Evolutionary conservation across 2,113 vertebrate species (phyloP).

Genomic region (Leptobrachium leishanense): DNA sequence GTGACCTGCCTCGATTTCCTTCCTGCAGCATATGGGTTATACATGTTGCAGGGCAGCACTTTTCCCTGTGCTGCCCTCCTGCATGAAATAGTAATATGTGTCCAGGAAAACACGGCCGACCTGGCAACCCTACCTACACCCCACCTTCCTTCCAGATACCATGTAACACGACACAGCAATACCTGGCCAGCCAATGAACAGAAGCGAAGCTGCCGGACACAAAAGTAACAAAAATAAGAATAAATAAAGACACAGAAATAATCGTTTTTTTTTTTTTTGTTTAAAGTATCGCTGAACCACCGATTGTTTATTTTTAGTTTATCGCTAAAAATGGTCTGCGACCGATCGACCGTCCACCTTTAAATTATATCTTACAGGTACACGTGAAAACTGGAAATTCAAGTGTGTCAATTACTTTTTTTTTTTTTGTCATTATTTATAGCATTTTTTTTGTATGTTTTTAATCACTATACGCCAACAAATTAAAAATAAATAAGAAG

Average conservation of each 20-base stretch:
- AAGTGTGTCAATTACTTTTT: slow-evolving; percentile 88
- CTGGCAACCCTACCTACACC: too few species aligned
- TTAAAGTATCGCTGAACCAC: slow-evolving; percentile 45
- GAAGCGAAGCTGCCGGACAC: too few species aligned
- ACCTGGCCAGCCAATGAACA: too few species aligned
- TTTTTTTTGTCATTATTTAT: slow-evolving; percentile 86
- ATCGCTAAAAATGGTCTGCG: slow-evolving; percentile 73
- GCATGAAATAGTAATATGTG: too few species aligned
- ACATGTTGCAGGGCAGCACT: too few species aligned
- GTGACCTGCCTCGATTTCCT: too few species aligned
- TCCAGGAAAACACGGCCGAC: too few species aligned
- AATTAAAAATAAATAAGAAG: slow-evolving; percentile 87
- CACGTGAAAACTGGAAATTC: slow-evolving; percentile 86
- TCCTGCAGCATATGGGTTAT: too few species aligned
- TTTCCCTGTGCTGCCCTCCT: too few species aligned
- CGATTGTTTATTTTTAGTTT: slow-evolving; percentile 70
- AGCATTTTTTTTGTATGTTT: slow-evolving; percentile 65
- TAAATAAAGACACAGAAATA: slow-evolving; percentile 36
- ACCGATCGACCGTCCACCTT: slow-evolving; percentile 67
- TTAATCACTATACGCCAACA: slow-evolving; percentile 84
- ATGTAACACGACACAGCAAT: too few species aligned
- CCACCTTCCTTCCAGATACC: too few species aligned
- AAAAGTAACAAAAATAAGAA: too few species aligned
- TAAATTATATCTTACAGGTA: slow-evolving; percentile 79
- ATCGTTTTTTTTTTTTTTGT: not conserved